These are phyloP conservation scores for Syrrhaptes paradoxus DNA, from an alignment of 2,113 vertebrate species.

Conservation along the genomic window DNA sequence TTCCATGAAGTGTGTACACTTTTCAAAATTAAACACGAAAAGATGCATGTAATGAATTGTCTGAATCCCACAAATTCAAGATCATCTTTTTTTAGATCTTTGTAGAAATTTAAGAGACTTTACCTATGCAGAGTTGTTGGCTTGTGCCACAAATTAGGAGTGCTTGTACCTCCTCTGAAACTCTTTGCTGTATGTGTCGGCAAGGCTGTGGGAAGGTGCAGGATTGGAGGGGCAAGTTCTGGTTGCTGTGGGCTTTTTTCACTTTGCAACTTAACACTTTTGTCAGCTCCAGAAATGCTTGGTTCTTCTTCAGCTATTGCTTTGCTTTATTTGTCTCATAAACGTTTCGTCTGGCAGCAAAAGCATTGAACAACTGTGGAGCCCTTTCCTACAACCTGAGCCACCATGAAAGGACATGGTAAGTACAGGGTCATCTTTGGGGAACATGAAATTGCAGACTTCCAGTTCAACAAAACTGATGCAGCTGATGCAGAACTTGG, in stretches of 20 bases:
- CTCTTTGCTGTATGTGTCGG: background rate
- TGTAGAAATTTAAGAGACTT: background rate
- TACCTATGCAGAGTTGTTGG: background rate
- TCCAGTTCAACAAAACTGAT: background rate
- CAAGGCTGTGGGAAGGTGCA: conserved; percentile 37
- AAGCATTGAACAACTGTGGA: background rate
- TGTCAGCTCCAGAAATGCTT: background rate
- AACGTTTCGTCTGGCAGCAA: background rate
- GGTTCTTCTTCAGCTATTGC: background rate
- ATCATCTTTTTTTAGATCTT: background rate
- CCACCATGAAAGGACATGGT: background rate
- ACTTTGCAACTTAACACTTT: conserved; percentile 1
- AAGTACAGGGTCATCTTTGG: background rate
- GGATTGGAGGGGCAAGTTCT: background rate
- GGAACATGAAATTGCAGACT: background rate
- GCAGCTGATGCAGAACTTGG: background rate
- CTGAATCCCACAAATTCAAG: background rate
- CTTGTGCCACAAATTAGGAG: background rate
- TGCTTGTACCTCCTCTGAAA: background rate
- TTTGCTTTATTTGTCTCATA: background rate
- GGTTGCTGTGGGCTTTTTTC: conserved; percentile 12
- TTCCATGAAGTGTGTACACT: background rate
- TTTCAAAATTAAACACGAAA: background rate
- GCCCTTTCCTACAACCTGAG: background rate
- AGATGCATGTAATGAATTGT: background rate